Base-by-base conservation (phyloP, 2,113 vertebrate species). In the Silurus meridionalis region DNA sequence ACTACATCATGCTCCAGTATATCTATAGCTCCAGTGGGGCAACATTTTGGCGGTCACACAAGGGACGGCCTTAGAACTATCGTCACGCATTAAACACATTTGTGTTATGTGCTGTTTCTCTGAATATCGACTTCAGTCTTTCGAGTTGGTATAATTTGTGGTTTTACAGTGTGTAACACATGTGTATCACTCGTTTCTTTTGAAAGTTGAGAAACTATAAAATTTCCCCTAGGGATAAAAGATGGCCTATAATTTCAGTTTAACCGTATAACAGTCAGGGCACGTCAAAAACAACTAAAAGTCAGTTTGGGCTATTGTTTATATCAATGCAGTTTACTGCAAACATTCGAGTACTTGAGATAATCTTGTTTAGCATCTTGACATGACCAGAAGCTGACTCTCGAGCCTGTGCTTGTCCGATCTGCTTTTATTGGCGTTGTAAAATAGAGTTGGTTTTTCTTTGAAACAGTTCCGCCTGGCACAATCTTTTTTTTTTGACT, bases 401-500 rank as follows among this genome's bases (percentile, higher is more conserved):
- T 71, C 17, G 58, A 80, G 82, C 67, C 52, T 48, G 46, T 61
- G 71, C 58, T 83, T 87, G 80, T 83, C 78, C 78, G 85, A 50
- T 82, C 67, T 21, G 25, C 82, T 88, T 90, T 89, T 78, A 85
- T 25, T 82, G 66, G 50, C 46, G 77, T 50, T 84, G 77, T 90
- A 88, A 93, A 92, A 74, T 17, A 46, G 46, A 80, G 46, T 58
- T 23, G 57, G 21, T 87, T 91, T 91, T 91, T 78, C 88, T 89
- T 88, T 92, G 90, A 92, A 91, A 83, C 89, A 85, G 64, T 91
- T 91, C 91, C 93, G 92, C 92, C 92, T 94, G 94, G 94, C 92
- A 89, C 86, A 91, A 81, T 58, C 80, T 89, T 85, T 88, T 80
- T 37, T 37, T 37, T 37, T 37, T 37, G 87, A 88, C 91, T 91